Evolutionary conservation across 2,888 invertebrate genomes (phyloP).

Genomic region (Nemoura dubitans): DNA sequence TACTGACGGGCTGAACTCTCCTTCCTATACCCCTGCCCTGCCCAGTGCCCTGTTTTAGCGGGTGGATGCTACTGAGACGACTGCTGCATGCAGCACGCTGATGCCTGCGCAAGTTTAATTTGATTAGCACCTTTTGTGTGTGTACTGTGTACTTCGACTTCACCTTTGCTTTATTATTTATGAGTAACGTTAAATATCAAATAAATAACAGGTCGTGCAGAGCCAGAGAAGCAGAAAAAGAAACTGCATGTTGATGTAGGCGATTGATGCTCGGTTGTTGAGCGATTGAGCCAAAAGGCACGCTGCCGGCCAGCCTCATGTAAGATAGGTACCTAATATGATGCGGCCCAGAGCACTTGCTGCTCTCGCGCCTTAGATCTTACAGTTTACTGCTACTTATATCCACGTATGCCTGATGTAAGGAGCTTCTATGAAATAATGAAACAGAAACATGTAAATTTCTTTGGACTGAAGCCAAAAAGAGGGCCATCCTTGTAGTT

Average conservation of each 20-base stretch:
- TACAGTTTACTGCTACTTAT: background rate
- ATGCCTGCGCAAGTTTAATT: background rate
- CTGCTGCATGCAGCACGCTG: background rate
- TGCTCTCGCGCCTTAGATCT: background rate
- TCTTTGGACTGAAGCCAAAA: slow-evolving; percentile 21
- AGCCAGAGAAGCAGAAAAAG: background rate
- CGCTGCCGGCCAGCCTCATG: too few relatives aligned
- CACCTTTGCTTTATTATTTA: background rate
- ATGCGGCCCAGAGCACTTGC: background rate
- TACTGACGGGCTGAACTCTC: background rate
- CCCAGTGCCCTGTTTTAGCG: too few relatives aligned
- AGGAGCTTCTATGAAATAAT: background rate
- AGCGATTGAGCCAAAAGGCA: background rate
- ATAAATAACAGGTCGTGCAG: background rate
- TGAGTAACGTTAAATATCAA: background rate
- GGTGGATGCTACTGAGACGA: background rate
- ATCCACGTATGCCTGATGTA: too few relatives aligned
- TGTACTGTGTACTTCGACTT: background rate
- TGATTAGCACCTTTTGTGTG: background rate
- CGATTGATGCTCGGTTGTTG: background rate
- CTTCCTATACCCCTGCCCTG: background rate
- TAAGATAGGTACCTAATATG: background rate
- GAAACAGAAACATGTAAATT: slow-evolving; percentile 29
- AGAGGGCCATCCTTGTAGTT: background rate
- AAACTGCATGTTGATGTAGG: background rate